Evolutionary conservation across 2,797 vertebrate genomes (phyloP).

Genomic region (Heteromormyrus szaboi): DNA sequence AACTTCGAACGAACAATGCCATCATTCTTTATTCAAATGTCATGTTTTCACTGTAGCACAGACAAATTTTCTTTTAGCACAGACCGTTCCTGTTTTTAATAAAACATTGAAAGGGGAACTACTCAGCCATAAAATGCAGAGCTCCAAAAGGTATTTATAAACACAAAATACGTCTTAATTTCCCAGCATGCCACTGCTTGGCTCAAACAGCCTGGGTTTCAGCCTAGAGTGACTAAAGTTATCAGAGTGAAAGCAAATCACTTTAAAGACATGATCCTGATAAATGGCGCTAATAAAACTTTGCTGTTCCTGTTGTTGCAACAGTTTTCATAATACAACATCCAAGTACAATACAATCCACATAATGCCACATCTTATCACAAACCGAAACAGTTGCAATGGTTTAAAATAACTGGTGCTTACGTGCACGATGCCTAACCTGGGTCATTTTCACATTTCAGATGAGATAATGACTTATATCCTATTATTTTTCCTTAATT

Average conservation of each 20-base stretch:
- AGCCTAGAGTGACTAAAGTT: neutral
- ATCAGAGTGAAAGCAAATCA: slow-evolving; percentile 11
- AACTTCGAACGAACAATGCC: neutral
- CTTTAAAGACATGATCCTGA: slow-evolving; percentile 27
- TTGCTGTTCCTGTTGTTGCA: slow-evolving; percentile 9
- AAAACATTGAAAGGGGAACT: neutral
- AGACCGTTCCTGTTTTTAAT: neutral
- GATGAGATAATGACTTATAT: neutral
- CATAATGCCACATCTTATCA: slow-evolving; percentile 11
- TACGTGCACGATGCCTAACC: neutral
- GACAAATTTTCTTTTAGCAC: no score
- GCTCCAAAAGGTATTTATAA: slow-evolving; percentile 16
- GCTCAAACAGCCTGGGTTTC: neutral
- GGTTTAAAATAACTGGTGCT: slow-evolving; percentile 29
- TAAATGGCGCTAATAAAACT: slow-evolving; percentile 38
- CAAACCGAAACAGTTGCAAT: slow-evolving; percentile 19
- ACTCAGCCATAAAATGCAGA: slow-evolving; percentile 10
- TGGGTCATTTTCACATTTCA: neutral
- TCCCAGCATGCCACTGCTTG: slow-evolving; percentile 6
- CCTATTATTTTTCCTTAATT: neutral
- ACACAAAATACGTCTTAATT: neutral
- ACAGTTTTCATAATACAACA: slow-evolving; percentile 25
- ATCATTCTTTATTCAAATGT: neutral
- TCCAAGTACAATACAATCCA: slow-evolving; percentile 26
- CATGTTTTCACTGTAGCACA: neutral